A percentile compares a stretch with the other conserved stretches of the same genome.
Conservation (phyloP, 1,140 invertebrate species). For the Pseudomyrmex pallidus region DNA sequence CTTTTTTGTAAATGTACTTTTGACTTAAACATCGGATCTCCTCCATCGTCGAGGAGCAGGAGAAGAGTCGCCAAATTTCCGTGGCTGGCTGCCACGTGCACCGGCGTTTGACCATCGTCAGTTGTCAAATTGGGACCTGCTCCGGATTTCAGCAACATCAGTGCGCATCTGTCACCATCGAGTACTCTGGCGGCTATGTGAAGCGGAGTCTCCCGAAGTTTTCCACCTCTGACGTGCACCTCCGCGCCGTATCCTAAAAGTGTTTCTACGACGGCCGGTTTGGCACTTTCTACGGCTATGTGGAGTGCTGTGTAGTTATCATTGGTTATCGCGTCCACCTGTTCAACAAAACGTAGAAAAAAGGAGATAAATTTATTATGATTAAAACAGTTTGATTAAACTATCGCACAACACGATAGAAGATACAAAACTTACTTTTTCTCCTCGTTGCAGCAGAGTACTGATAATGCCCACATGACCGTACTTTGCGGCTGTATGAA, state of each 20-base stretch:
- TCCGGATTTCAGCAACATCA: constrained; percentile 99
- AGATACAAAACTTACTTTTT: constrained; percentile 88
- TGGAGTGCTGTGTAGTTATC: constrained; percentile 99
- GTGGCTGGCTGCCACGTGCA: constrained; percentile 95
- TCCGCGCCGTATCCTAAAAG: constrained; percentile 98
- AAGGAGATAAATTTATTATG: no score
- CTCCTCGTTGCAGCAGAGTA: constrained; percentile 97
- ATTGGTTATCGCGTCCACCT: constrained; percentile 87
- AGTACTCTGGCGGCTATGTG: constrained; percentile 97
- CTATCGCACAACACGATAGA: no score
- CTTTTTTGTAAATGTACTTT: constrained; percentile 87
- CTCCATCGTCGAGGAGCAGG: constrained; percentile 95
- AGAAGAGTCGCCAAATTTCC: constrained; percentile 94
- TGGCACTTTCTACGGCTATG: constrained; percentile 98
- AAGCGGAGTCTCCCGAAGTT: constrained; percentile 95
- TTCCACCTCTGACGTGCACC: constrained; percentile 96
- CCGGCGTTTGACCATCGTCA: constrained; percentile 97
- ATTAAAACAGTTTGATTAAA: not conserved
- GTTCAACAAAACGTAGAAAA: not conserved
- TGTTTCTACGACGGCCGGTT: constrained; percentile 98
- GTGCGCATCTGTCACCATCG: constrained; percentile 97
- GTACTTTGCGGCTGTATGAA: constrained; percentile 95
- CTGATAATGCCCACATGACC: constrained; percentile 99
- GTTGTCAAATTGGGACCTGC: constrained; percentile 96
- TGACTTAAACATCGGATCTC: constrained; percentile 95